Conservation (phyloP, 2,797 vertebrate species). For the Synanceia verrucosa region DNA sequence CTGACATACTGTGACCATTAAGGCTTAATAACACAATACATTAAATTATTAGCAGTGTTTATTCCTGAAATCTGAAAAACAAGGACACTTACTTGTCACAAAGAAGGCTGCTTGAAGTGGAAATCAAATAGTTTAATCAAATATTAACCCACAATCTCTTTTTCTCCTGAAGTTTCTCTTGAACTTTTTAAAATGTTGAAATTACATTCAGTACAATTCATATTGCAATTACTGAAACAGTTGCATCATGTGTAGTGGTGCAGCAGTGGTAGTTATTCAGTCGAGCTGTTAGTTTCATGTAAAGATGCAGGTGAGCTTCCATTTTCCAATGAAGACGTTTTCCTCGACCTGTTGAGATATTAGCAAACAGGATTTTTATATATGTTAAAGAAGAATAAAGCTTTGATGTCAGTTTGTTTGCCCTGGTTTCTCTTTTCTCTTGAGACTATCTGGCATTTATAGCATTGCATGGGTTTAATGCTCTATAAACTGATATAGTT, state of each 20-base stretch:
- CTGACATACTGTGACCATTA: background rate
- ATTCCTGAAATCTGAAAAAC: background rate
- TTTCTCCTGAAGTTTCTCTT: background rate
- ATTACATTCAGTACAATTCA: slow-evolving; percentile 12
- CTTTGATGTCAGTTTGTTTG: slow-evolving; percentile 52
- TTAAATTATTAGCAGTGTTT: background rate
- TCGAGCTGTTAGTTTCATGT: slow-evolving; percentile 5
- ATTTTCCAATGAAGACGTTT: slow-evolving; percentile 8
- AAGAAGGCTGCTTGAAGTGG: background rate
- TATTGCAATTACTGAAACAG: slow-evolving; percentile 18
- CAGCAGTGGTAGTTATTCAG: slow-evolving; percentile 12
- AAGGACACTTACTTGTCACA: background rate
- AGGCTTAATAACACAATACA: background rate
- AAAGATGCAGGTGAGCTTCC: slow-evolving; percentile 10
- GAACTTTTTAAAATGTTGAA: background rate
- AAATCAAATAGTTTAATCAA: background rate
- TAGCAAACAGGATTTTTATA: slow-evolving; percentile 20
- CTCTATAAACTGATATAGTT: slow-evolving; percentile 34
- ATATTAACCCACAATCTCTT: background rate
- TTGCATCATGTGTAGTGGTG: slow-evolving; percentile 31
- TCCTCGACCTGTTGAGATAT: slow-evolving; percentile 11
- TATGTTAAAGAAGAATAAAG: slow-evolving; percentile 1
- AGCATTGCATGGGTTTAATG: slow-evolving; percentile 22
- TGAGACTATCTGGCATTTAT: slow-evolving; percentile 29
- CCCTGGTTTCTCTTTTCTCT: slow-evolving; percentile 21